Percentiles rank a stretch among this genome's conserved stretches.
Conservation (phyloP, 2,888 invertebrate genomes). For the Blastobasis lacticolella region DNA sequence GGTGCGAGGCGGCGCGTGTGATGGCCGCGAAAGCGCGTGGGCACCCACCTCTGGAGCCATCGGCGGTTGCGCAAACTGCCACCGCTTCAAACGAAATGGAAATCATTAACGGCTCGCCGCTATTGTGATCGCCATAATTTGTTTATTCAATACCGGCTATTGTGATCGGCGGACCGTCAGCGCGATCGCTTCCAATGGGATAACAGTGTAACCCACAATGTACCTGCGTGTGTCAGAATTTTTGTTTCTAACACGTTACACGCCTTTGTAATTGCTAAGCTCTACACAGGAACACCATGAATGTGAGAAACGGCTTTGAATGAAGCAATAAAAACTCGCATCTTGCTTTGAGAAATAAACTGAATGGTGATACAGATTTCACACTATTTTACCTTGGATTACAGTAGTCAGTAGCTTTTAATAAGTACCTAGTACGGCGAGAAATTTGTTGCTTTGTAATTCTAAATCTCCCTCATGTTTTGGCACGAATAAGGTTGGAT, state of each 20-base stretch:
- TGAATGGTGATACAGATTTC: background rate
- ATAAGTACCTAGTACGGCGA: no score
- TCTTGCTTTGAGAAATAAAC: background rate
- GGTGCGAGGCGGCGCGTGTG: slow-evolving; percentile 27
- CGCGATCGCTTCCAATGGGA: background rate
- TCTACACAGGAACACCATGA: background rate
- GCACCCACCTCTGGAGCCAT: slow-evolving; percentile 27
- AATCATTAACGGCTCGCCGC: slow-evolving; percentile 14
- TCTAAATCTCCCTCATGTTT: no score
- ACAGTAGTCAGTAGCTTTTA: no score
- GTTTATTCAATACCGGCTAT: background rate
- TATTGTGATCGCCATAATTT: background rate
- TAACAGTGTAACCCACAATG: no score
- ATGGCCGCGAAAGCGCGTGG: slow-evolving; percentile 48
- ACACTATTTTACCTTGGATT: background rate
- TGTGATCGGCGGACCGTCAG: background rate
- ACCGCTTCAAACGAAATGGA: slow-evolving; percentile 37
- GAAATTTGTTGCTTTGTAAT: no score
- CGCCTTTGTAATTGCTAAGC: no score
- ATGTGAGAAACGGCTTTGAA: slow-evolving; percentile 5
- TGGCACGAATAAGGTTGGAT: no score
- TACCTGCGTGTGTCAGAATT: no score
- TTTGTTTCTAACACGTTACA: no score
- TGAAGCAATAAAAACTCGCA: slow-evolving; percentile 2
- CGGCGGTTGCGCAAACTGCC: slow-evolving; percentile 35